Percentiles rank a stretch among this genome's conserved stretches.
phyloP scores from a whole-genome alignment of 2,113 vertebrate species.

The Labeo rohita region DNA sequence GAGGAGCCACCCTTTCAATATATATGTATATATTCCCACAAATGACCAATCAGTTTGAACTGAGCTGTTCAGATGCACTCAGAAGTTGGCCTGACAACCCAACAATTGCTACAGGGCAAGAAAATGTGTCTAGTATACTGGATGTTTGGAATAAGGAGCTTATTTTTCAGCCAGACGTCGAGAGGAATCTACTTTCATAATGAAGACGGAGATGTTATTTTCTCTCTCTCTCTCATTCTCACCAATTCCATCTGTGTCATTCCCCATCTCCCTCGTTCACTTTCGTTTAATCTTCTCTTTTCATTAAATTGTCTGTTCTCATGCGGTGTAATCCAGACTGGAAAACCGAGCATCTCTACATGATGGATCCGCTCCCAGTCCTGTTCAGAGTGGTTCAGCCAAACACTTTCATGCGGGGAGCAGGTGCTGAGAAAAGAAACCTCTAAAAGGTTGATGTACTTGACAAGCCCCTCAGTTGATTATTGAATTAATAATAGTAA shows the following conservation, averaged over 20 bases:
- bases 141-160: constrained; percentile 12
- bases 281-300: constrained; percentile 36
- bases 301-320: constrained; percentile 34
- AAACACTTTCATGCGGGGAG: not conserved
- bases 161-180: constrained; percentile 8
- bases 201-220: constrained; percentile 43
- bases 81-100: constrained; percentile 9
- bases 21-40: not conserved
- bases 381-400: not conserved
- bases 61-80: not conserved
- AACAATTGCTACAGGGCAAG: not conserved
- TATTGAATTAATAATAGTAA: constrained; percentile 11
- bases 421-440: constrained; percentile 3
- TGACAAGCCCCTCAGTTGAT: not conserved
- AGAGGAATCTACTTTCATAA: not conserved
- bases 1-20: too few species aligned
- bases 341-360: not conserved
- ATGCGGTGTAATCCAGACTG: constrained; percentile 22
- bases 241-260: constrained; percentile 6
- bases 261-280: constrained; percentile 15
- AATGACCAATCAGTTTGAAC: not conserved
- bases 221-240: constrained; percentile 27
- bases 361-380: constrained; percentile 2
- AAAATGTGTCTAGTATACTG: not conserved
- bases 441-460: constrained; percentile 2